These are phyloP conservation scores for Chelidonichthys spinosus DNA, from an alignment of 2,797 vertebrate species.

Conservation along the genomic window DNA sequence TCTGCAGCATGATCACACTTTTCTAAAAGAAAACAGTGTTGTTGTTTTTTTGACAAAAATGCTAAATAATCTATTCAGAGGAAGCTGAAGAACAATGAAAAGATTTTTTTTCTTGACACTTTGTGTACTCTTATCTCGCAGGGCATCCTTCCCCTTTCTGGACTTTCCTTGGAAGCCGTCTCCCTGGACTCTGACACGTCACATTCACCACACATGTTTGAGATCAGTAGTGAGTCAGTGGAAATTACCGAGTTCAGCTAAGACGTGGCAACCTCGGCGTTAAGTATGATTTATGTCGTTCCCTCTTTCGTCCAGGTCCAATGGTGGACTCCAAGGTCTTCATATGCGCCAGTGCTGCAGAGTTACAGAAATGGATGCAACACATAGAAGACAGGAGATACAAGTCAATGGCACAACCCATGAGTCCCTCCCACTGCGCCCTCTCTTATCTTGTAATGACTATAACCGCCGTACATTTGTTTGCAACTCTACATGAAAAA, in stretches of 20 bases:
- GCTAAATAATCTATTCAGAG: background rate
- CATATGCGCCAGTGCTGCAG: conserved; percentile 77
- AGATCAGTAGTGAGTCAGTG: conserved; percentile 85
- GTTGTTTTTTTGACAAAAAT: background rate
- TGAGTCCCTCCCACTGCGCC: conserved; percentile 77
- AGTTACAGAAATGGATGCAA: conserved; percentile 81
- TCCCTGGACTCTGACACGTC: conserved; percentile 55
- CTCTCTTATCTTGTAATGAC: conserved; percentile 83
- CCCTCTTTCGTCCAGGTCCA: conserved; percentile 74
- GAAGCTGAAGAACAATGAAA: background rate
- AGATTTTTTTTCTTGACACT: background rate
- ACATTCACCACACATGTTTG: conserved; percentile 76
- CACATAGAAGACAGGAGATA: conserved; percentile 80
- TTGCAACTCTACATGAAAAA: background rate
- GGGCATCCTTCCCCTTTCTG: conserved; percentile 89
- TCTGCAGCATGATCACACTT: too few species aligned
- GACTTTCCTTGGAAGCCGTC: conserved; percentile 75
- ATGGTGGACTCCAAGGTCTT: conserved; percentile 86
- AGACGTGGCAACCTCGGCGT: background rate
- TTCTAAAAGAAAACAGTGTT: too few species aligned
- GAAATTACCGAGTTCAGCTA: conserved; percentile 8
- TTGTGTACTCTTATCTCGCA: conserved; percentile 54
- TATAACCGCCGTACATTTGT: background rate
- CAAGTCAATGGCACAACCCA: conserved; percentile 72
- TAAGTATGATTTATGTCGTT: conserved; percentile 6